Evolutionary conservation across 2,888 invertebrate species (phyloP).

Genomic region (Agrochola lota): DNA sequence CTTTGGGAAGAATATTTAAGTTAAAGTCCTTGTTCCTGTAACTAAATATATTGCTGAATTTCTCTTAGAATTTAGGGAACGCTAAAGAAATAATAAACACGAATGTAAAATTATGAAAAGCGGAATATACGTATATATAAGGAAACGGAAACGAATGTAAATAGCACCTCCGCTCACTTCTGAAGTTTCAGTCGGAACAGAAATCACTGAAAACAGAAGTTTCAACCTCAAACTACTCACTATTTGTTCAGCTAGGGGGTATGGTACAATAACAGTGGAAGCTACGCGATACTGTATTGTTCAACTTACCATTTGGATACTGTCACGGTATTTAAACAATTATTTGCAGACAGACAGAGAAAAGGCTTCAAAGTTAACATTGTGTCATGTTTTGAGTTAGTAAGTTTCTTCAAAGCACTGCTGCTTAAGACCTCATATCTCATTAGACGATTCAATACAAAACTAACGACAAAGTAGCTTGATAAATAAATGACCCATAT

Average conservation of each 20-base stretch:
- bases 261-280: not conserved
- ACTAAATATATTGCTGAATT: not conserved
- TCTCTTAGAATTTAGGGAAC: not conserved
- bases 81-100: not conserved
- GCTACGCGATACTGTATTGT: constrained; percentile 20
- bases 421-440: not conserved
- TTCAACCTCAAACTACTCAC: constrained; percentile 19
- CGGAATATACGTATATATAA: not conserved
- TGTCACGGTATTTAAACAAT: not conserved
- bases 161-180: constrained; percentile 3
- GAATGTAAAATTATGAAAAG: not conserved
- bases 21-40: not conserved
- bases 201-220: constrained; percentile 35
- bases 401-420: not conserved
- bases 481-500: not conserved
- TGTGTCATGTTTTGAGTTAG: not conserved
- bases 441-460: not conserved
- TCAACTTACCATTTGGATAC: not conserved
- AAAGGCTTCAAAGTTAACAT: not conserved
- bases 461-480: not conserved
- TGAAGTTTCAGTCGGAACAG: constrained; percentile 18
- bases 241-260: not conserved
- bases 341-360: not conserved
- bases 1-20: not conserved
- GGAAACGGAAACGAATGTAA: constrained; percentile 14